phyloP scores from a whole-genome alignment of 2,888 invertebrate genomes.

The Melolontha melolontha region DNA sequence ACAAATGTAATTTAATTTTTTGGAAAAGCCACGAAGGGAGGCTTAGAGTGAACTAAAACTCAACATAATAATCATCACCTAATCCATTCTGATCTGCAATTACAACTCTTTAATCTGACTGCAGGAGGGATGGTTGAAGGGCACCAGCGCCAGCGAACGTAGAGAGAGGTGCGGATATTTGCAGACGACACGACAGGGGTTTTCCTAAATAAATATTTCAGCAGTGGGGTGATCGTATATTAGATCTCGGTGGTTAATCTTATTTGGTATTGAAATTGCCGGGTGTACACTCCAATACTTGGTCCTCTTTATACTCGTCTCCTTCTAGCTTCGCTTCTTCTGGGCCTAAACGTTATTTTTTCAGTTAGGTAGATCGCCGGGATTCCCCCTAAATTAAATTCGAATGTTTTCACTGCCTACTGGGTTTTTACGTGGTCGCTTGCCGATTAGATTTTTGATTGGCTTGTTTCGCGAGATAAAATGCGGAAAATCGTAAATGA shows the following conservation, averaged over 20 bases:
- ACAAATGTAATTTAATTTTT: too few relatives aligned
- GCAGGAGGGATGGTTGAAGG: slow-evolving; percentile 32
- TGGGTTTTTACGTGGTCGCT: too few relatives aligned
- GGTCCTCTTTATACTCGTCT: slow-evolving; percentile 14
- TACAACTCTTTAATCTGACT: slow-evolving; percentile 49
- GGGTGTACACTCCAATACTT: slow-evolving; percentile 49
- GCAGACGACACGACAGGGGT: slow-evolving; percentile 26
- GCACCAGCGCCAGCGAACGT: slow-evolving; percentile 16
- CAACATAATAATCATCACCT: slow-evolving; percentile 45
- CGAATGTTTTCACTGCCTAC: too few relatives aligned
- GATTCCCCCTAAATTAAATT: too few relatives aligned
- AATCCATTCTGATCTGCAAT: slow-evolving; percentile 50
- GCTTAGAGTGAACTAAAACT: slow-evolving; percentile 41
- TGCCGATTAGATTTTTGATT: too few relatives aligned
- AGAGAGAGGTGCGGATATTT: slow-evolving; percentile 18
- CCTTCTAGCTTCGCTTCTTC: background rate
- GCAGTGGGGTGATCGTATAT: slow-evolving; percentile 50
- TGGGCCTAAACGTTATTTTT: background rate
- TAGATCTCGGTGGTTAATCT: slow-evolving; percentile 59
- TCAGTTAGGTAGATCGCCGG: background rate
- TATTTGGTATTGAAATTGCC: slow-evolving; percentile 60
- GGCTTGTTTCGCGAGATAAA: too few relatives aligned
- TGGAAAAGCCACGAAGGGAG: too few relatives aligned
- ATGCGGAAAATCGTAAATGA: too few relatives aligned
- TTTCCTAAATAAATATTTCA: slow-evolving; percentile 52